Evolutionary conservation across 2,797 vertebrate genomes (phyloP).

Genomic region (Pseudochaenichthys georgianus): DNA sequence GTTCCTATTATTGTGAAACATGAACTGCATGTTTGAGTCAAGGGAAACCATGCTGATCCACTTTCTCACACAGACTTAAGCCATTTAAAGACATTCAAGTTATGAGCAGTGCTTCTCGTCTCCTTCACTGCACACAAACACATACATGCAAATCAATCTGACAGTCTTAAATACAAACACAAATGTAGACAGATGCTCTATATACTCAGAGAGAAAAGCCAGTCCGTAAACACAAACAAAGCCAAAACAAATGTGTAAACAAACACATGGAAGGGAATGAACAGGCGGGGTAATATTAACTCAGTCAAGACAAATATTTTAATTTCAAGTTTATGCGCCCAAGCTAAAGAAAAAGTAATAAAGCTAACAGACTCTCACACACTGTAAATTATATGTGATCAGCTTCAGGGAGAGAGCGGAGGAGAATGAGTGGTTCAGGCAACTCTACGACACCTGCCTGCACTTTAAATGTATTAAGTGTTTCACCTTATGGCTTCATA

Average conservation of each 20-base stretch:
- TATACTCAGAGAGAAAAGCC: slow-evolving; percentile 6
- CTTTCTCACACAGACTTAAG: not conserved
- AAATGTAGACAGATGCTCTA: slow-evolving; percentile 1
- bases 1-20: not conserved
- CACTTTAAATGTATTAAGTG: not conserved
- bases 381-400: not conserved
- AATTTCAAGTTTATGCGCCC: slow-evolving; percentile 16
- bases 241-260: slow-evolving; percentile 2
- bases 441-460: not conserved
- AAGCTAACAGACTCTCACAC: slow-evolving; percentile 8
- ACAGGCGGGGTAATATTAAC: not conserved
- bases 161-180: slow-evolving; percentile 12
- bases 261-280: not conserved
- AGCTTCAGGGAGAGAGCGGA: slow-evolving; percentile 3
- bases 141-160: not conserved
- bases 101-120: not conserved
- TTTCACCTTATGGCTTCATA: too few relatives aligned
- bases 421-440: not conserved
- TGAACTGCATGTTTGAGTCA: not conserved
- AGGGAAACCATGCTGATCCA: not conserved
- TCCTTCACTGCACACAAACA: not conserved
- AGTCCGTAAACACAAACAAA: slow-evolving; percentile 18
- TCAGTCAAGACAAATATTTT: slow-evolving; percentile 26
- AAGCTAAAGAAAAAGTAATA: not conserved
- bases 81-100: not conserved